These are phyloP conservation scores for Uropetala carovei DNA, from an alignment of 2,888 invertebrate species.

Conservation along the genomic window DNA sequence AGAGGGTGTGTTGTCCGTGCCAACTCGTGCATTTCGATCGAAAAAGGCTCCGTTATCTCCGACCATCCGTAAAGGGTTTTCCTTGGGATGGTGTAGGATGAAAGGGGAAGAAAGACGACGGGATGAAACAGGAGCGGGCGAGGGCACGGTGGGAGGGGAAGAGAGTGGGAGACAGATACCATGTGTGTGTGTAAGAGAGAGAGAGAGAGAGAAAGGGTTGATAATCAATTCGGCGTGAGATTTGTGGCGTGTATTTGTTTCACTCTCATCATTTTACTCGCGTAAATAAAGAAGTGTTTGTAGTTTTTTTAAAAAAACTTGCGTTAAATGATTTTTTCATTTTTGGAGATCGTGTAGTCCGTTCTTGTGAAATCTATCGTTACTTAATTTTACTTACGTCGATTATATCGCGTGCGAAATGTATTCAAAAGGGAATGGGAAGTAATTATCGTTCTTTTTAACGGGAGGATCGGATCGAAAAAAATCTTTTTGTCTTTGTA, in stretches of 20 bases:
- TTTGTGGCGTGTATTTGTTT: background rate
- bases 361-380: background rate
- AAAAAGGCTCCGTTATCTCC: slow-evolving; percentile 40
- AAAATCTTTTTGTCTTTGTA: too few species aligned
- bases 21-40: slow-evolving; percentile 36
- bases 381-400: background rate
- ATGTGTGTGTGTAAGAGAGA: background rate
- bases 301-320: background rate
- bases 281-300: background rate
- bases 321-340: background rate
- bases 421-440: too few species aligned
- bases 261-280: background rate
- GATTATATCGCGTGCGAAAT: background rate
- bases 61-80: background rate
- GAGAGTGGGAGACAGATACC: background rate
- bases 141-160: background rate
- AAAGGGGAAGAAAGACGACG: background rate
- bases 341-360: background rate
- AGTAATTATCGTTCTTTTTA: too few species aligned
- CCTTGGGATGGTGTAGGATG: background rate
- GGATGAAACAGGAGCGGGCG: background rate
- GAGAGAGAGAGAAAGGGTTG: background rate
- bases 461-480: too few species aligned
- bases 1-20: background rate
- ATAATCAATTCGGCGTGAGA: slow-evolving; percentile 32